Base-by-base conservation (phyloP, 1,140 invertebrate genomes). In the Arctopsyche grandis region DNA sequence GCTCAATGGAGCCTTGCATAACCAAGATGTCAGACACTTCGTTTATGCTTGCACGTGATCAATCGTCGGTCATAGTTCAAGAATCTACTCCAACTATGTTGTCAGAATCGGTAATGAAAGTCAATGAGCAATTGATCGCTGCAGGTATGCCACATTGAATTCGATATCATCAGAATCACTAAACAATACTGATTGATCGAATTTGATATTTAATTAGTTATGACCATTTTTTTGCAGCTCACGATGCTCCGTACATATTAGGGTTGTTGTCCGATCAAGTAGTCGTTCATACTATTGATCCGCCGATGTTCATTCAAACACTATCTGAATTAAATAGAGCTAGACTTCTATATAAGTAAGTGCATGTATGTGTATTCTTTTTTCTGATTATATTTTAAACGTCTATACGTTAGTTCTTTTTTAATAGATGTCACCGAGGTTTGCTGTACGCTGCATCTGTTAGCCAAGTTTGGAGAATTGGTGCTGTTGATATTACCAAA, bases 161-260 rank as follows among this genome's bases (percentile, higher is more conserved):
- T 74, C 14, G 7, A 38, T 38, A 48, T 22, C 24, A 46, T 46
- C 70, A 48, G 14, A 69, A 73, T 74, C 14, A 74, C 24, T 74
- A 9, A 9, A 70, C 24, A 70, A n/a, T n/a, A n/a, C n/a, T n/a
- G n/a, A n/a, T n/a, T n/a, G n/a, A n/a, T n/a, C n/a, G n/a, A 9
- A 66, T n/a, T 9, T 66, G 14, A 29, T 69, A 69, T 24, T 21
- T 24, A 69, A 1, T 4, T 69, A 69, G 3, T 38, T 38, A 38
- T 38, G 3, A 38, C 7, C 29, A 38, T 38, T 38, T 38, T 16
- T 75, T 79, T 78, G 22, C 21, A 96, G 96, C 93, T 14, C 95
- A 97, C 91, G 96, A 98, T 87, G 93, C 95, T 84, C 97, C 97
- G 16, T 99, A 96, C 88, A 87, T 97, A 5, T 87, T 99, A 52